Percentiles rank a stretch among this genome's conserved stretches.
Evolutionary conservation across 2,113 vertebrate genomes (phyloP).

Genomic region (Hydropotes inermis): DNA sequence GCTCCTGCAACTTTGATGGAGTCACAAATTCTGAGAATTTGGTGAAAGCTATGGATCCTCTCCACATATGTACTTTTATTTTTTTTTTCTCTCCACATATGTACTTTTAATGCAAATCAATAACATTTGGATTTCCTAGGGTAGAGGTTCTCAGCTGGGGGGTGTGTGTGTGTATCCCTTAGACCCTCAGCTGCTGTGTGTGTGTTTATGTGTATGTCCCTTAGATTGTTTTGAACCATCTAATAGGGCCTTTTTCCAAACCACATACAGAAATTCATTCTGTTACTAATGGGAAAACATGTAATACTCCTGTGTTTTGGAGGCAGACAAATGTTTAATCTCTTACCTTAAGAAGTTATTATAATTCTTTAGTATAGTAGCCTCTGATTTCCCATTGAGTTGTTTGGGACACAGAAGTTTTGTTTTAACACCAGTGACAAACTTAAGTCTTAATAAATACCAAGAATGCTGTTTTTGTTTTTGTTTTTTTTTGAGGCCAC

Average conservation of each 20-base stretch:
- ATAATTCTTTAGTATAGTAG: not conserved
- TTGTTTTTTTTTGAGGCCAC: not conserved
- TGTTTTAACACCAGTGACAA: not conserved
- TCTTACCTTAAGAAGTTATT: not conserved
- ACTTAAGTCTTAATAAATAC: not conserved
- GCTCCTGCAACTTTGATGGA: not conserved
- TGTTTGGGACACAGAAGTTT: not conserved
- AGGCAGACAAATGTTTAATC: not conserved
- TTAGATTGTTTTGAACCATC: not conserved
- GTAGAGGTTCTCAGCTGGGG: not conserved
- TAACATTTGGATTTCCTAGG: not conserved
- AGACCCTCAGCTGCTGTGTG: not conserved
- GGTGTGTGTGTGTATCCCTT: not conserved
- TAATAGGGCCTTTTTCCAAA: not conserved
- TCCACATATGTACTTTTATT: not conserved
- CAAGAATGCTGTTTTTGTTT: not conserved
- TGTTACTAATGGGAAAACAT: not conserved
- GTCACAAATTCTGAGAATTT: not conserved
- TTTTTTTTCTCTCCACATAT: not conserved
- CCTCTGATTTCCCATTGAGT: not conserved
- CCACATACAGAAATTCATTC: not conserved
- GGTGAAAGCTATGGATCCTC: not conserved
- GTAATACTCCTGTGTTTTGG: not conserved
- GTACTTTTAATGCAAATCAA: constrained; percentile 2
- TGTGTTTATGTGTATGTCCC: not conserved